Evolutionary conservation across 23 tunicate genomes (phyloP), one percentile per base, ranked within the genome.

Genomic region (Clavelina lepadiformis): DNA sequence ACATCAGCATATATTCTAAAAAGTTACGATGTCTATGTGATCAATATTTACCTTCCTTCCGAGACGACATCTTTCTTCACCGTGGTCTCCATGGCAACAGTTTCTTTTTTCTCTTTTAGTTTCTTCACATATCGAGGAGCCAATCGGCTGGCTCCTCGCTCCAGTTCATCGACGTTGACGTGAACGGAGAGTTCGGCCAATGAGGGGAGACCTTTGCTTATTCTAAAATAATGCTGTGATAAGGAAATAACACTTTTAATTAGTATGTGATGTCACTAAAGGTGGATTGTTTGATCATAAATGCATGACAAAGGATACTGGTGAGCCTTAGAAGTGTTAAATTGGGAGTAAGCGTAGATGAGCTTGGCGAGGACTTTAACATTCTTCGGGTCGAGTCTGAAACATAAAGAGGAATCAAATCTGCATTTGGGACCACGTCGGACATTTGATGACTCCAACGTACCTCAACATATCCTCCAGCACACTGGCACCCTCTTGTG

Each of bases 111-210:
- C 19, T 81, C 81, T 49, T 80, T 70, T 59, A 75, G 88, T 25
- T 81, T 59, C 69, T 89, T 89, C 13, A 89, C 70, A 46, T 81
- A 89, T 3, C 97, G 62, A 0, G 97, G 89, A 27, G 71, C 80
- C 36, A 86, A 46, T 38, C 74, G 61, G 0, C 54, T 35, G 23
- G 83, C 89, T 58, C 71, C 76, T 35, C 58, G 54, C 66, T 89
- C 97, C 83, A 89, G 46, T 27, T 81, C 71, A 56, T 81, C 83
- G 22, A 89, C 97, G 65, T 89, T 80, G 19, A 89, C 97, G 15
- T 79, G 49, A 21, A 89, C 71, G 0, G 89, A 81, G 31, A 89
- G 69, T n/a, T 89, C 91, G 13, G 64, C 73, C 58, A 89, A 63
- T 0, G 85, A 76, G 13, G 97, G 89, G 3, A 89, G 74, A 37